These are phyloP conservation scores for Pandemis cinnamomeana DNA, from an alignment of 2,888 invertebrate genomes.

Conservation along the genomic window DNA sequence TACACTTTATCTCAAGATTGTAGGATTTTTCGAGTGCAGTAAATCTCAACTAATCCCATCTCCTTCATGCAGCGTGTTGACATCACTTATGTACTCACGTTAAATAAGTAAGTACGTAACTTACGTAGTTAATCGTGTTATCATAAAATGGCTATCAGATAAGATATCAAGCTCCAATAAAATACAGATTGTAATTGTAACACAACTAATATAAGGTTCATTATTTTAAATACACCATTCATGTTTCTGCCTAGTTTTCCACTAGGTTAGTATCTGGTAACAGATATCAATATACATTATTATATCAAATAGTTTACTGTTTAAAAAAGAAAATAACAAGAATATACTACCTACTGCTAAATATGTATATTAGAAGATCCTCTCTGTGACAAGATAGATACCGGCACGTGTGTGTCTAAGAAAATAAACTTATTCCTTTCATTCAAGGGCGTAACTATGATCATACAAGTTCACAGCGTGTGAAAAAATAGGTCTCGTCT, in stretches of 20 bases:
- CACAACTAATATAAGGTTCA: constrained; percentile 9
- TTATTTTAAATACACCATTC: constrained; percentile 2
- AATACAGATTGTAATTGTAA: constrained; percentile 22
- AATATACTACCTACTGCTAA: too few relatives aligned
- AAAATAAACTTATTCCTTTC: too few relatives aligned
- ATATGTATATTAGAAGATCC: too few relatives aligned
- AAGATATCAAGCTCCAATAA: constrained; percentile 29
- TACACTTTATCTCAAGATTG: constrained; percentile 12
- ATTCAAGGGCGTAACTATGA: too few relatives aligned
- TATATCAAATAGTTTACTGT: not conserved
- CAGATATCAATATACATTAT: not conserved
- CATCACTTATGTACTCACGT: constrained; percentile 12
- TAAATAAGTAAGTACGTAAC: constrained; percentile 3
- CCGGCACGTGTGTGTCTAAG: too few relatives aligned
- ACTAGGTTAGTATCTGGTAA: not conserved
- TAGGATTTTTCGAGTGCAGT: constrained; percentile 18
- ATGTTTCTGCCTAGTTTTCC: constrained; percentile 11
- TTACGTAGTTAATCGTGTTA: constrained; percentile 22
- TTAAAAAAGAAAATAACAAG: not conserved
- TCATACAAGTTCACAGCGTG: too few relatives aligned
- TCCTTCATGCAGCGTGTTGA: constrained; percentile 20
- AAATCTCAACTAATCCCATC: constrained; percentile 38
- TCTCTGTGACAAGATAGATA: too few relatives aligned
- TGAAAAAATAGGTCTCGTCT: too few relatives aligned
- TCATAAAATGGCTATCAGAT: constrained; percentile 29